Evolutionary conservation across 1,140 invertebrate genomes (phyloP).

Genomic region (Argopecten irradians): DNA sequence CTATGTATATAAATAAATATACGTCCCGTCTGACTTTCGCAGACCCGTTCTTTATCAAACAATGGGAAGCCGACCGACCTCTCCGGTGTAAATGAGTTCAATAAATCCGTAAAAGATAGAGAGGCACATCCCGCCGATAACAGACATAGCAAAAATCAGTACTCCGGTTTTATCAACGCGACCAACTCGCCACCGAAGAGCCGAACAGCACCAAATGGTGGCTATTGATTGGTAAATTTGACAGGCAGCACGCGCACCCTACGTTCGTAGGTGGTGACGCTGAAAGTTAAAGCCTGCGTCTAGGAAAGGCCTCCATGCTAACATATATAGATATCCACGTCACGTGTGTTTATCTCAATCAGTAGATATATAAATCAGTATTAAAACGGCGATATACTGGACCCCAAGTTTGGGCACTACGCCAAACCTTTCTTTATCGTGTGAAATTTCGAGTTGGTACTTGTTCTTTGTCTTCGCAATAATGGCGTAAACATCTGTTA

Average conservation of each 20-base stretch:
- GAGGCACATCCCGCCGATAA: neutral
- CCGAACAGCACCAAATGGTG: neutral
- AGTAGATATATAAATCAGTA: constrained; percentile 3
- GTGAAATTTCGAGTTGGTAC: no score
- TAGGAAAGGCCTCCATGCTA: neutral
- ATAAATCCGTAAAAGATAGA: neutral
- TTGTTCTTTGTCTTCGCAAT: no score
- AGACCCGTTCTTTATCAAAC: neutral
- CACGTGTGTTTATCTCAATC: neutral
- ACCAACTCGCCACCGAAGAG: neutral
- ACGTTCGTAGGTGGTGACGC: neutral
- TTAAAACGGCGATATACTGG: neutral
- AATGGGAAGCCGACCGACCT: neutral
- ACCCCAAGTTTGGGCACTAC: neutral
- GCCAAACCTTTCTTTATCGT: neutral
- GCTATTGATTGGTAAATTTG: neutral
- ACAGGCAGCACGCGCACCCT: neutral
- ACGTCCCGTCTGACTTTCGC: neutral
- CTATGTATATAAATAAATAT: neutral
- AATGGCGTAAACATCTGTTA: no score
- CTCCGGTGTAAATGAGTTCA: neutral
- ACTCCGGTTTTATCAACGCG: neutral
- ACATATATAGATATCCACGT: neutral
- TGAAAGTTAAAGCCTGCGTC: neutral
- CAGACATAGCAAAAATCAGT: neutral